Evolutionary conservation across 1,140 invertebrate genomes (phyloP).

Genomic region (Atopsyche davidsoni): DNA sequence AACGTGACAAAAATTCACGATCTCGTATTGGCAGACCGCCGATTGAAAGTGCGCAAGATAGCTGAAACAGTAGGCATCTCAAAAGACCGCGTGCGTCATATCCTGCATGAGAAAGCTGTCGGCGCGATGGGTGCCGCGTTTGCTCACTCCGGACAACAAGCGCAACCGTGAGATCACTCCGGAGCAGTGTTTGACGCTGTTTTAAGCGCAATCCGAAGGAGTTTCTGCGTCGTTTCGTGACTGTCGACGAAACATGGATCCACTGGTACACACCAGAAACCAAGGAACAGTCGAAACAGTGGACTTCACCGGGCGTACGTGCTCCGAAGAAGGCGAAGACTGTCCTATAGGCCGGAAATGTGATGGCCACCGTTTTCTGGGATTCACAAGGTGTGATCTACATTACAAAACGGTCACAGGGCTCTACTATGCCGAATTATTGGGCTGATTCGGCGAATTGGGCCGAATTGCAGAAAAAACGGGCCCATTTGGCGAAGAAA

Average conservation of each 20-base stretch:
- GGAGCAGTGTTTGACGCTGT: too few species aligned
- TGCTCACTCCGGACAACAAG: too few species aligned
- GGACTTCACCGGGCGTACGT: conserved; percentile 30
- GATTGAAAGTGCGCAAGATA: too few species aligned
- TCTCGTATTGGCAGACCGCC: too few species aligned
- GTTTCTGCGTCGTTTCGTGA: conserved; percentile 35
- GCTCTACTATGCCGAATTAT: conserved; percentile 23
- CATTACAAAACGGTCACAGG: conserved; percentile 29
- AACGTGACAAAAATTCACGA: too few species aligned
- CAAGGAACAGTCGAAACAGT: conserved; percentile 37
- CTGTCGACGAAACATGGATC: conserved; percentile 40
- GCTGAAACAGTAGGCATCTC: too few species aligned
- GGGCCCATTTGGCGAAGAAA: conserved; percentile 32
- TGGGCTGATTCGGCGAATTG: conserved; percentile 6
- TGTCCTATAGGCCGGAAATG: conserved; percentile 32
- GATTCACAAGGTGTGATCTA: conserved; percentile 33
- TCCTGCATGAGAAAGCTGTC: too few species aligned
- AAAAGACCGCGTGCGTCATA: too few species aligned
- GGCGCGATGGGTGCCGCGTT: too few species aligned
- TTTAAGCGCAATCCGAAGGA: too few species aligned
- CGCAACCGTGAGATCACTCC: too few species aligned
- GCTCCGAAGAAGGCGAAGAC: conserved; percentile 34
- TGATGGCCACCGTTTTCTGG: conserved; percentile 36
- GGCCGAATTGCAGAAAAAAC: conserved; percentile 26
- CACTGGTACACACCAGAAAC: conserved; percentile 37